Conservation (phyloP, 2,888 invertebrate species). For the Aphelenchoides bicaudatus region DNA sequence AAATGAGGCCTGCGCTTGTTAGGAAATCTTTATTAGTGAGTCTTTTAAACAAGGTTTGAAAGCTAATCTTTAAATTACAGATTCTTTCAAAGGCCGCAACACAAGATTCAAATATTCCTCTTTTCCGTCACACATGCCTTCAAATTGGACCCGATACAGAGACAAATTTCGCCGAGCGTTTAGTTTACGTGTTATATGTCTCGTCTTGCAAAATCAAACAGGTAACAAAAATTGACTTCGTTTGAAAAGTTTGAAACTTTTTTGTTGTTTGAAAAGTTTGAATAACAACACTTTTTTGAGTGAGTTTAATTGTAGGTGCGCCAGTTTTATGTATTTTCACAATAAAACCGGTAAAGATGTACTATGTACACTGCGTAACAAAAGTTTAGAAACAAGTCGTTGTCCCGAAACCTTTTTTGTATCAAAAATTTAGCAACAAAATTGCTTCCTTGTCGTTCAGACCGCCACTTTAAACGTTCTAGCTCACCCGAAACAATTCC, state of each 20-base stretch:
- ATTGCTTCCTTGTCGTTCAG: no score
- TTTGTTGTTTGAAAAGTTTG: no score
- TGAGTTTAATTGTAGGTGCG: no score
- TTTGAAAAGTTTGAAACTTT: background rate
- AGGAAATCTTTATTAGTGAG: slow-evolving; percentile 45
- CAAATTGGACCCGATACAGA: background rate
- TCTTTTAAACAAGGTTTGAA: background rate
- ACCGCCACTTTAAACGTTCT: no score
- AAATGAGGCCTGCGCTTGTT: slow-evolving; percentile 45
- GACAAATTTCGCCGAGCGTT: slow-evolving; percentile 17
- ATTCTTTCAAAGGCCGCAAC: slow-evolving; percentile 34
- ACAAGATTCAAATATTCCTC: slow-evolving; percentile 30
- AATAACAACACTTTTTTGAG: no score
- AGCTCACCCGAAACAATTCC: no score
- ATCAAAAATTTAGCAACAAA: no score
- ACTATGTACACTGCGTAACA: no score
- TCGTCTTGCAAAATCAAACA: background rate
- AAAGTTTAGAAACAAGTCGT: no score
- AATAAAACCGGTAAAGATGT: no score
- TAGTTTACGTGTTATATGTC: slow-evolving; percentile 11
- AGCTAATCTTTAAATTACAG: slow-evolving; percentile 21
- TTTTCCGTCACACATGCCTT: slow-evolving; percentile 27
- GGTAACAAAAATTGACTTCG: background rate
- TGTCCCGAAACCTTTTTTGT: no score
- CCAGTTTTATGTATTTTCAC: no score